Percentiles rank a stretch among this genome's conserved stretches.
These are phyloP conservation scores for Fratercula arctica DNA, from an alignment of 2,797 vertebrate genomes.

Conservation along the genomic window DNA sequence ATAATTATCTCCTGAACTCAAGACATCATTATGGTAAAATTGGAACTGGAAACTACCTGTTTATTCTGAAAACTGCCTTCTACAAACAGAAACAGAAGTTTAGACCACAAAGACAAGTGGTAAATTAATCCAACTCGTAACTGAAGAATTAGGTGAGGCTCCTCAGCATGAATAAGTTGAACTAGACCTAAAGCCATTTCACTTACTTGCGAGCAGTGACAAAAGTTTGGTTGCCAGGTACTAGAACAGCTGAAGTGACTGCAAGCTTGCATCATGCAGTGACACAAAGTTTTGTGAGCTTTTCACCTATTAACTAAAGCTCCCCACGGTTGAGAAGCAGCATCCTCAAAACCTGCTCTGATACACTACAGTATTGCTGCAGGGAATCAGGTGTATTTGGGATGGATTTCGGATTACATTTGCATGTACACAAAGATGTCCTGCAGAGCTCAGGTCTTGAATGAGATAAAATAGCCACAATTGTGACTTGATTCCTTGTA, in stretches of 20 bases:
- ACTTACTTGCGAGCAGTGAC: not conserved
- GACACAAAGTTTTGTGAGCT: not conserved
- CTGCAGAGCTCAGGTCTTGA: not conserved
- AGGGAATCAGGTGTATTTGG: not conserved
- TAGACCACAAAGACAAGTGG: not conserved
- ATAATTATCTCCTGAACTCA: slow-evolving; percentile 12
- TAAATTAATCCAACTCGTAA: slow-evolving; percentile 9
- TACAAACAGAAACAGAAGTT: slow-evolving; percentile 4
- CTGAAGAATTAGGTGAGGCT: not conserved
- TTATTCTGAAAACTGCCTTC: slow-evolving; percentile 24
- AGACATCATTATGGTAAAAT: not conserved
- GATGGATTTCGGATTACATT: not conserved
- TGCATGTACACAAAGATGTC: rapidly evolving
- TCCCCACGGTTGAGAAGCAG: not conserved
- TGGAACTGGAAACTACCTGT: not conserved
- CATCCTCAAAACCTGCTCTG: not conserved
- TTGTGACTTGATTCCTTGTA: not conserved
- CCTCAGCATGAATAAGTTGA: not conserved
- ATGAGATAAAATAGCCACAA: not conserved
- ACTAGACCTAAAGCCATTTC: not conserved
- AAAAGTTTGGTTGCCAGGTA: not conserved
- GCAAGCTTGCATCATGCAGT: too few relatives aligned
- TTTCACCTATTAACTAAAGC: not conserved
- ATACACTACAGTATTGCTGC: not conserved
- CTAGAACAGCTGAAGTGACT: not conserved